phyloP scores from a whole-genome alignment of 2,113 vertebrate genomes.

The Xyliphius kryptos region DNA sequence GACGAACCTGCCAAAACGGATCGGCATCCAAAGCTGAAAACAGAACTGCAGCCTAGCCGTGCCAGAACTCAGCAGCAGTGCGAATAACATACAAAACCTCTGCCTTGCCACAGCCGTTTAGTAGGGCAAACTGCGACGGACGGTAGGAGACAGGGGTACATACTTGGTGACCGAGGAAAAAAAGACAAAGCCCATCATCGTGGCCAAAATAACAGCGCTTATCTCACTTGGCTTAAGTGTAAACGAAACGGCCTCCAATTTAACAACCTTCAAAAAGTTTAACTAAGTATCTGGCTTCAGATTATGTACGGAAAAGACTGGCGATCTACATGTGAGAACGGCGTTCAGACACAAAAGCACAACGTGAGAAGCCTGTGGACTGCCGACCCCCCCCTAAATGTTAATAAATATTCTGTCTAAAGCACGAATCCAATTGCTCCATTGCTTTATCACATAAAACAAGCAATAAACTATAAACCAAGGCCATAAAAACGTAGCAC shows the following conservation, averaged over 20 bases:
- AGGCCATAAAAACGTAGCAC: slow-evolving; percentile 18
- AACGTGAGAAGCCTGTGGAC: neutral
- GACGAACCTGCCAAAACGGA: neutral
- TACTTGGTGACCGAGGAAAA: too few relatives aligned
- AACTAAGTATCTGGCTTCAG: too few relatives aligned
- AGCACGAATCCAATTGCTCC: neutral
- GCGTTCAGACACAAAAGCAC: neutral
- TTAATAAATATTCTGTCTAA: slow-evolving; percentile 28
- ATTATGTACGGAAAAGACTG: too few relatives aligned
- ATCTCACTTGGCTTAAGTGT: too few relatives aligned
- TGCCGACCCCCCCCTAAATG: neutral
- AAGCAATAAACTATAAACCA: slow-evolving; percentile 27
- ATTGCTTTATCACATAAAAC: slow-evolving; percentile 23
- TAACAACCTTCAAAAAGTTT: too few relatives aligned
- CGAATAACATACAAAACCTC: neutral
- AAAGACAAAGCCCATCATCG: too few relatives aligned
- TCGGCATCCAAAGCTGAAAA: neutral
- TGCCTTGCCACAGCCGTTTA: neutral
- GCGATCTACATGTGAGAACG: too few relatives aligned
- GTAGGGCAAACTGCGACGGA: too few relatives aligned
- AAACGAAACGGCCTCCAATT: too few relatives aligned
- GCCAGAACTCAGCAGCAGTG: neutral
- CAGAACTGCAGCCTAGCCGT: neutral
- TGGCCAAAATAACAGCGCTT: too few relatives aligned
- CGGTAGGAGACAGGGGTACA: too few relatives aligned